Percentiles rank a stretch among this genome's conserved stretches.
Conservation (phyloP, 1,140 invertebrate genomes). For the Trichonephila clavata region DNA sequence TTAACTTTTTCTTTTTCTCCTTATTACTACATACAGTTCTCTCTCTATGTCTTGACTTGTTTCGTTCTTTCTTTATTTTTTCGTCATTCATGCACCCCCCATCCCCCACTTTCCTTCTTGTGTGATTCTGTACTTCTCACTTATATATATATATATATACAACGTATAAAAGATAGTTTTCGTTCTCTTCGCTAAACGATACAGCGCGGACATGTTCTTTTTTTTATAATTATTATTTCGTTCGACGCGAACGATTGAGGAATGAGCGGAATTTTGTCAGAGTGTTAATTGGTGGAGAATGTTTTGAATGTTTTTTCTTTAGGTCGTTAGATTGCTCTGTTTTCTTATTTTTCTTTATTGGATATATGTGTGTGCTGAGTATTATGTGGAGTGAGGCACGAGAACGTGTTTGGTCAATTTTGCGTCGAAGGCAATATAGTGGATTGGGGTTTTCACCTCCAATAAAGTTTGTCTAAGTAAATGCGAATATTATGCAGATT, state of each 20-base stretch:
- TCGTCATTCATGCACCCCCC: too few species aligned
- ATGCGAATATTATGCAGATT: too few species aligned
- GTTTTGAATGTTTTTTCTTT: neutral
- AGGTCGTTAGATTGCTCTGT: neutral
- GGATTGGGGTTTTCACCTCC: too few species aligned
- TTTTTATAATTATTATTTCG: neutral
- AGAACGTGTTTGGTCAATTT: too few species aligned
- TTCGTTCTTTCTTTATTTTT: neutral
- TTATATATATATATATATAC: neutral
- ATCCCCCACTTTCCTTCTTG: neutral
- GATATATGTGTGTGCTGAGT: too few species aligned
- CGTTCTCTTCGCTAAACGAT: neutral
- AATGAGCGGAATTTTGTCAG: conserved; percentile 11
- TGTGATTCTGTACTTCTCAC: conserved; percentile 16
- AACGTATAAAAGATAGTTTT: neutral
- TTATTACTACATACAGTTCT: neutral
- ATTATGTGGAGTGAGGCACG: too few species aligned
- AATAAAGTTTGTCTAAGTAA: too few species aligned
- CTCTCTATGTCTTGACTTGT: neutral
- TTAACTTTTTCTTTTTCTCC: neutral
- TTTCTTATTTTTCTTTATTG: neutral
- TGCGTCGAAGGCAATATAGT: too few species aligned
- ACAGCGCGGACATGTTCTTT: neutral
- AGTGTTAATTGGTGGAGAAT: neutral
- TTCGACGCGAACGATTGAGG: neutral